Evolutionary conservation across 1,140 invertebrate species (phyloP), one percentile per base, ranked within the genome.

Genomic region (Monomorium pharaonis): DNA sequence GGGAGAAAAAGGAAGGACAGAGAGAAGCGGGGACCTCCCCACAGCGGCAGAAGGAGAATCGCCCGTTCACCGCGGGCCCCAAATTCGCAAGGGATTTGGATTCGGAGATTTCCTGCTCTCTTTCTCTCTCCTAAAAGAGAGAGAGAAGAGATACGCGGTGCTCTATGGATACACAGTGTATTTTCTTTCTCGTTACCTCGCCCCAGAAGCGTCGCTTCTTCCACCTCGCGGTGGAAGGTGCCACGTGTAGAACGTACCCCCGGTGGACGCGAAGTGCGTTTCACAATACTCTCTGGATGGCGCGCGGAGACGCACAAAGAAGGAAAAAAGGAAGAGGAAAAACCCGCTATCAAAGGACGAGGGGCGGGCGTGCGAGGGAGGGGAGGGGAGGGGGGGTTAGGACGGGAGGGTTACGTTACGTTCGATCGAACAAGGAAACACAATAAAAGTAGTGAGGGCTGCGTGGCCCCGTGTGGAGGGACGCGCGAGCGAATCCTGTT

Each of bases 401-500:
- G 49, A 58, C 42, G 21, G 72, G 51, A 75, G 78, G 83, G 80
- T 80, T 89, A 88, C 92, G 90, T 94, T 93, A 92, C 84, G 88
- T 92, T 92, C 92, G 89, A 93, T 93, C 91, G 90, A 94, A 92
- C 91, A 90, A 92, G 91, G 89, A 92, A 92, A 91, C 84, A 92
- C 90, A 93, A 94, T 93, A 93, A 94, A 92, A 93, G 89, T 92
- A 91, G 90, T 92, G 60, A 75, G 83, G 67, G 67, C 81, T 86
- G 88, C 91, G 85, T 37, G 37, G 44, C 21, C 88, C 27, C 62
- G 56, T 60, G 24, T 56, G 44, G 47, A 92, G 92, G 88, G 93
- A 92, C 92, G 90, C 90, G n/a, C n/a, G n/a, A n/a, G n/a, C n/a
- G 93, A 94, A 94, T 94, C 93, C 93, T 92, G 92, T 94, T 94